A percentile compares a stretch with the other conserved stretches of the same genome.
Evolutionary conservation across 2,113 vertebrate genomes (phyloP).

Genomic region (Polypterus bichir): DNA sequence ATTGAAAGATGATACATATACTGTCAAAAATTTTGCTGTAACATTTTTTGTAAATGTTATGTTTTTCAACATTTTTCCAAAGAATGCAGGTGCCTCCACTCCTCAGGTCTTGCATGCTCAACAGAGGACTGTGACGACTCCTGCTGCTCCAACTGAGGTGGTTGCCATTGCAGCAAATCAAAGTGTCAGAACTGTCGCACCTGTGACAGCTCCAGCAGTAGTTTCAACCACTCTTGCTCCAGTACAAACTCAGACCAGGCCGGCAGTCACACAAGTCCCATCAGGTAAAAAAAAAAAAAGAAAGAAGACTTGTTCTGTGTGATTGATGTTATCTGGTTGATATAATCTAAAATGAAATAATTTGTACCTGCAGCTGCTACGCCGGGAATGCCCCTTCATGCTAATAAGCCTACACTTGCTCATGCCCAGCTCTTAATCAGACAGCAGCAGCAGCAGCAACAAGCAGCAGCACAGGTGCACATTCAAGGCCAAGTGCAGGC

Average conservation of each 20-base stretch:
- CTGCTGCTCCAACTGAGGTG: constrained; percentile 56
- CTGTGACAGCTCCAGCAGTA: constrained; percentile 64
- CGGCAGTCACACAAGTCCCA: constrained; percentile 63
- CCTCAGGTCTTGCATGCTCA: constrained; percentile 77
- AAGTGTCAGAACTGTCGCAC: constrained; percentile 62
- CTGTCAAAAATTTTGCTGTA: too few relatives aligned
- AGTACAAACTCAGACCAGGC: constrained; percentile 61
- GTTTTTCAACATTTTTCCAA: background rate
- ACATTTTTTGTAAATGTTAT: too few relatives aligned
- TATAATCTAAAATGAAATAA: background rate
- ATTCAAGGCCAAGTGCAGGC: constrained; percentile 46
- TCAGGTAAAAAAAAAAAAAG: constrained; percentile 42
- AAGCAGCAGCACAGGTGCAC: constrained; percentile 48
- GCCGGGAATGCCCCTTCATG: constrained; percentile 57
- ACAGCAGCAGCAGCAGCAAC: constrained; percentile 60
- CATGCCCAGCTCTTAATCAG: constrained; percentile 77
- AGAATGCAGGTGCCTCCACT: constrained; percentile 49
- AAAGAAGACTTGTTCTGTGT: background rate
- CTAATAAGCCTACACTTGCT: constrained; percentile 55
- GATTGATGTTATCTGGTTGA: background rate
- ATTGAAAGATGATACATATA: too few relatives aligned
- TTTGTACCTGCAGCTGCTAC: constrained; percentile 31
- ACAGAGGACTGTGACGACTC: constrained; percentile 51
- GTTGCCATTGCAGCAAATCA: constrained; percentile 68
- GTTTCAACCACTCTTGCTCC: constrained; percentile 69